Conservation (phyloP, 2,888 invertebrate species). For the Magallana nippona region DNA sequence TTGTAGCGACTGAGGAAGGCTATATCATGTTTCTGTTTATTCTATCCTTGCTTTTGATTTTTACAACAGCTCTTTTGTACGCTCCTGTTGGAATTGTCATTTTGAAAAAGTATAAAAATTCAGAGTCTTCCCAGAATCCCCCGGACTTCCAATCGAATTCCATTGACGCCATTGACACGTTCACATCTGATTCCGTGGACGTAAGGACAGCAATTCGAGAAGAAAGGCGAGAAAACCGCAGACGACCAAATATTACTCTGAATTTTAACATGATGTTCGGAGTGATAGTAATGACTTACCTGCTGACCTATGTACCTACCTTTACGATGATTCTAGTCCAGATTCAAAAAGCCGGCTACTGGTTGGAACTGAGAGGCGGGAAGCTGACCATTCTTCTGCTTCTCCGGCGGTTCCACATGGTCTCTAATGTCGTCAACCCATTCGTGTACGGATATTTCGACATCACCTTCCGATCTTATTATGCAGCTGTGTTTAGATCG, state of each 20-base stretch:
- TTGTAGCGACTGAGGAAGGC: neutral
- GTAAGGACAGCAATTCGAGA: neutral
- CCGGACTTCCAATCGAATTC: neutral
- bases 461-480: neutral
- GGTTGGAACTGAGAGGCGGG: neutral
- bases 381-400: neutral
- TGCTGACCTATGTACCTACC: neutral
- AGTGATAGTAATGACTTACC: neutral
- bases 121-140: neutral
- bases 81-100: slow-evolving; percentile 5
- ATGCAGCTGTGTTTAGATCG: neutral
- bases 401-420: neutral
- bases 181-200: neutral
- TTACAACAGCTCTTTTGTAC: neutral
- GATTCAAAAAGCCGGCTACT: neutral
- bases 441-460: slow-evolving; percentile 15
- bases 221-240: neutral
- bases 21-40: neutral
- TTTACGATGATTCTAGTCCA: neutral
- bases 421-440: neutral
- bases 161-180: neutral
- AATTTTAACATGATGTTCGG: slow-evolving; percentile 28
- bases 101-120: neutral
- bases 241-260: neutral
- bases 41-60: neutral